A percentile compares a stretch with the other conserved stretches of the same genome.
These are phyloP conservation scores for Galeruca laticollis DNA, from an alignment of 2,888 invertebrate species.

Conservation along the genomic window DNA sequence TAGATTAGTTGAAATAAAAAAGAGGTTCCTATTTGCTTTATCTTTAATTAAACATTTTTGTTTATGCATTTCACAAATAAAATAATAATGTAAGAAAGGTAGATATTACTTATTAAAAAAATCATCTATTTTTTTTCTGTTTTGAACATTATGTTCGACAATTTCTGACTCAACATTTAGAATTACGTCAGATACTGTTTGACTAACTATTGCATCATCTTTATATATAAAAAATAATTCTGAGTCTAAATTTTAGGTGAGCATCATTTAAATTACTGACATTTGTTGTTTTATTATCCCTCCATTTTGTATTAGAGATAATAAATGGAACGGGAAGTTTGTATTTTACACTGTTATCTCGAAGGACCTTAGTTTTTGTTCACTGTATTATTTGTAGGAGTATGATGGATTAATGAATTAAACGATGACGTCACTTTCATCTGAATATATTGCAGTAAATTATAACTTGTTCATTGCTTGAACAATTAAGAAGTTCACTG, in stretches of 20 bases:
- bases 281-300: too few species aligned
- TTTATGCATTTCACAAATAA: constrained; percentile 4
- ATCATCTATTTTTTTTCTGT: constrained; percentile 5
- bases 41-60: constrained; percentile 9
- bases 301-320: too few species aligned
- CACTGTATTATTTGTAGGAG: too few species aligned
- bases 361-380: too few species aligned
- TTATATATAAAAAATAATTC: constrained; percentile 5
- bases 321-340: too few species aligned
- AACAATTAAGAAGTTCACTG: too few species aligned
- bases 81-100: neutral
- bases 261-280: too few species aligned
- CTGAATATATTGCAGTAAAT: too few species aligned
- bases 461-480: too few species aligned
- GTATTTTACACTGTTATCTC: too few species aligned
- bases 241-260: constrained; percentile 5
- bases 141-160: constrained; percentile 5
- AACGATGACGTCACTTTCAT: too few species aligned
- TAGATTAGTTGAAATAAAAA: constrained; percentile 9
- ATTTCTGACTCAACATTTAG: constrained; percentile 9
- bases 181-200: constrained; percentile 3
- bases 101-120: neutral
- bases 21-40: constrained; percentile 1
- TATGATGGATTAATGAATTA: too few species aligned
- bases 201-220: constrained; percentile 4